phyloP scores from a whole-genome alignment of 2,888 invertebrate species.

The Cryptocheilus praepositus region DNA sequence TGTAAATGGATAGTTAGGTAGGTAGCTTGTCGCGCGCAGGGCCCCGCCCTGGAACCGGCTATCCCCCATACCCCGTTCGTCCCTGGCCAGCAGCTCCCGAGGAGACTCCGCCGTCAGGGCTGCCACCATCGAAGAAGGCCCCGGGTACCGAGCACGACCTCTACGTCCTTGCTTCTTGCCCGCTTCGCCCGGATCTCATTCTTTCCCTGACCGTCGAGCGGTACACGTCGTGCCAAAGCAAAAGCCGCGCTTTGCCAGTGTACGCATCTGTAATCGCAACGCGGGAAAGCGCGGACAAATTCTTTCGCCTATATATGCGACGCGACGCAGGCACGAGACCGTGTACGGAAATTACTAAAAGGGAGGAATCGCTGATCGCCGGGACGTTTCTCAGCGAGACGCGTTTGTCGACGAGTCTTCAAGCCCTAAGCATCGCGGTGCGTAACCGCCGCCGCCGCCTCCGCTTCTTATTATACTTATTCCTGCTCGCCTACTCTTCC shows the following conservation, averaged over 20 bases:
- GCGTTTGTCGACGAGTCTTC: background rate
- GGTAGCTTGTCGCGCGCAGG: conserved; percentile 36
- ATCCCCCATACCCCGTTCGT: conserved; percentile 37
- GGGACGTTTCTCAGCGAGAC: no score
- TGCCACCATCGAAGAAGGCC: conserved; percentile 47
- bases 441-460: conserved; percentile 1
- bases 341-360: no score
- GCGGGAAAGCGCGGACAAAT: background rate
- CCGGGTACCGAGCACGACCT: conserved; percentile 49
- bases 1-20: conserved; percentile 23
- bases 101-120: conserved; percentile 39
- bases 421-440: background rate
- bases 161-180: conserved; percentile 46
- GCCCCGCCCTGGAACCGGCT: conserved; percentile 56
- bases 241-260: conserved; percentile 23
- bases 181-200: conserved; percentile 62
- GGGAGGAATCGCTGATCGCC: no score
- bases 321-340: no score
- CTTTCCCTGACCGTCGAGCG: conserved; percentile 61
- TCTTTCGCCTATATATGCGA: background rate
- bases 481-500: background rate
- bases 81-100: conserved; percentile 40
- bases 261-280: conserved; percentile 8
- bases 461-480: background rate
- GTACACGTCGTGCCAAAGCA: conserved; percentile 34